Evolutionary conservation across 37 sponge, comb jelly and placozoan species (phyloP), one percentile per base, ranked within the genome.

Genomic region (Beroe ovata): DNA sequence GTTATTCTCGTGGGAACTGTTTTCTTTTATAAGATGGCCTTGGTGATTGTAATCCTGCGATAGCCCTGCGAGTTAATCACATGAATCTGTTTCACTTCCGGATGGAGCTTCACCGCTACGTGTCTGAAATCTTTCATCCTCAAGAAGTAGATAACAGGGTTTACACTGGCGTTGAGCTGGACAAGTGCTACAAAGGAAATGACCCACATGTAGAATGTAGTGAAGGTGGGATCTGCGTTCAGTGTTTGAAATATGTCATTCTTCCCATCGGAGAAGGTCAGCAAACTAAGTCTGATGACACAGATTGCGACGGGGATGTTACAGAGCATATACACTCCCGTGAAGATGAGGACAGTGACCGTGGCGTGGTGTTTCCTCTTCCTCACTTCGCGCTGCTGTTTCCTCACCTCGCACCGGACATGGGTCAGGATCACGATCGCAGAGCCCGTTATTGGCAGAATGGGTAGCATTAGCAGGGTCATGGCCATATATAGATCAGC

Each of bases 291-390:
- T 37, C 69, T 29, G 32, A 66, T 18, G 1, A 66, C 19, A 4
- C 32, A 29, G 25, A 66, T 66, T 4, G 69, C 34, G 18, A 77
- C 84, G 16, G 84, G 84, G n/a, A 77, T 42, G 54, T 77, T 77
- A 40, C 84, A 77, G 38, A 36, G 16, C 22, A 77, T 77, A 54
- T 77, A 77, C 20, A 77, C 42, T 14, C 6, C 26, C 18, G 84
- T 77, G 23, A 77, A 42, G 54, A 77, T 77, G 22, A 77, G 42
- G 4, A 77, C 54, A 1, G 84, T 77, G 47, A 42, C 28, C 25
- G 84, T 77, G 35, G 84, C 84, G 25, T 42, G 84, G 23, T n/a
- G 54, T 19, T 77, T 77, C 33, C 38, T 21, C n/a, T 54, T 30
- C 14, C 26, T 38, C 26, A 11, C 28, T 4, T 18, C 33, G 16